Base-by-base conservation (phyloP, 1,140 invertebrate genomes). In the Drosophila pectinifera region DNA sequence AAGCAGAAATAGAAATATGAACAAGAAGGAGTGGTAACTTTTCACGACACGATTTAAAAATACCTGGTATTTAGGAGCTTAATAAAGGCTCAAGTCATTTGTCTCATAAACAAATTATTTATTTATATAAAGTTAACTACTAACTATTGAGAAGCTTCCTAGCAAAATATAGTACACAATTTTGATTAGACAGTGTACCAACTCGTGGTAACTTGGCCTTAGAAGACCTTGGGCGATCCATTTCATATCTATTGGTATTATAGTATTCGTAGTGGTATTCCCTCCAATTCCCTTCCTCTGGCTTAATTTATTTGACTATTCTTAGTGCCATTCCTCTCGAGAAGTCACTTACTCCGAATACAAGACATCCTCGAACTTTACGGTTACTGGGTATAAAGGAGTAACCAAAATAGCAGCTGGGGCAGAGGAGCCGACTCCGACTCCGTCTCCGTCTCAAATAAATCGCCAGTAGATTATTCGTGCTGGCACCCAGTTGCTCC, bases 381-480 rank as follows among this genome's bases (percentile, higher is more conserved):
- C 11, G 4, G 18, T 18, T 59, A 22, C 41, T 59, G 10, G 1
- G 54, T 38, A 63, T 41, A 78, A 78, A 88, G 80, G 83, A 88
- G 84, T 89, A 83, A 89, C 83, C 78, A 88, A 88, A 88, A 88
- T 89, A 88, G 68, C 76, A 89, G 72, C 57, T 64, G 42, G 46
- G 55, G 51, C 77, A 56, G 54, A 48, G 34, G 46, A 54, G 45
- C 6, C 55, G 49, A 48, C 69, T 45, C 14, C 61, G 41, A 41
- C 62, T 22, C 39, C 45, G 64, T 28, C 78, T 24, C 59, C 73
- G 75, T 67, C 74, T 51, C 75, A 80, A 88, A 88, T 89, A 88
- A 88, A 88, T 88, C 83, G 83, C 83, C 83, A 83, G 83, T 83
- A 88, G 83, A 88, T 84, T 89, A 84, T 88, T 89, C 84, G 84